phyloP scores from a whole-genome alignment of 1,140 invertebrate species.

The Contarinia nasturtii region DNA sequence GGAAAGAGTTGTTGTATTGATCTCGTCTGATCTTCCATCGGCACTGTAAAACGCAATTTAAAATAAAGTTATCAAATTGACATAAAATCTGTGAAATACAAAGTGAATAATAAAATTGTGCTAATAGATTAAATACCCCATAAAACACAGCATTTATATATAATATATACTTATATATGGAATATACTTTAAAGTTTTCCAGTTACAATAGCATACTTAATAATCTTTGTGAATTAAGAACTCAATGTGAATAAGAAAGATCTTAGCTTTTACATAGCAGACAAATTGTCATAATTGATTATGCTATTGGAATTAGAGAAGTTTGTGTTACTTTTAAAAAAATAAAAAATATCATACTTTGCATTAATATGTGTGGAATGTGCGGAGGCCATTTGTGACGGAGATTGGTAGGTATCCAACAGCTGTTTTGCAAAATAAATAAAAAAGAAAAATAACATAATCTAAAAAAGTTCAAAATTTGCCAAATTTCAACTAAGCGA shows the following conservation, averaged over 20 bases:
- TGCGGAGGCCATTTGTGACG: slow-evolving; percentile 24
- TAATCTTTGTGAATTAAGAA: no score
- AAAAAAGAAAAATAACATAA: slow-evolving; percentile 11
- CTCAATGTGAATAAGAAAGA: no score
- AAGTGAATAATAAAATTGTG: neutral
- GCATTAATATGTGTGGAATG: slow-evolving; percentile 21
- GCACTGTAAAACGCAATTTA: slow-evolving; percentile 30
- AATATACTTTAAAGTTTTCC: no score
- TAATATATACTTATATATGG: no score
- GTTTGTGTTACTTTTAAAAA: no score
- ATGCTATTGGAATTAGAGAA: no score
- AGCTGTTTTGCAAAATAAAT: slow-evolving; percentile 30
- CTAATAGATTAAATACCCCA: no score
- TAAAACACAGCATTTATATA: no score
- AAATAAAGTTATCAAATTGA: neutral
- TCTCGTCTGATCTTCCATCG: slow-evolving; percentile 30
- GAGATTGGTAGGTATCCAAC: slow-evolving; percentile 26
- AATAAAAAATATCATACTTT: slow-evolving; percentile 27
- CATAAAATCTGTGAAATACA: neutral
- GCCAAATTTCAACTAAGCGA: neutral
- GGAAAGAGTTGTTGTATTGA: slow-evolving; percentile 42
- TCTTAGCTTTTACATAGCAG: no score
- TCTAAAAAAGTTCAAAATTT: slow-evolving; percentile 9
- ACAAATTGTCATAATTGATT: no score
- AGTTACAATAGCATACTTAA: no score